Evolutionary conservation across 2,888 invertebrate genomes (phyloP).

Genomic region (Idaea dimidiata): DNA sequence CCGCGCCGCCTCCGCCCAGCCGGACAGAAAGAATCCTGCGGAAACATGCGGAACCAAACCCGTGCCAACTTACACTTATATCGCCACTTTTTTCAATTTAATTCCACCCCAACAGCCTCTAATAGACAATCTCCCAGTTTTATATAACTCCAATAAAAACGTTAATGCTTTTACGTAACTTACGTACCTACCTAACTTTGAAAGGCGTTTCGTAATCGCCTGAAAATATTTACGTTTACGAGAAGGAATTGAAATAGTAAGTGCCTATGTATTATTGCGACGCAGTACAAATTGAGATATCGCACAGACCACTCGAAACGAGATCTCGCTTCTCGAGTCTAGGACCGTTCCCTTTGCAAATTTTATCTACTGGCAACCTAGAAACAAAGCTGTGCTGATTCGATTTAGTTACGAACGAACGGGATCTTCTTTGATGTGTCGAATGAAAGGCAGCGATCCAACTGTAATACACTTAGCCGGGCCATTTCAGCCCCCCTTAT

Average conservation of each 20-base stretch:
- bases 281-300: constrained; percentile 18
- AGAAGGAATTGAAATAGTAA: background rate
- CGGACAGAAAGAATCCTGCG: constrained; percentile 4
- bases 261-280: constrained; percentile 12
- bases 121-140: constrained; percentile 31
- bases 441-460: constrained; percentile 80
- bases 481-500: constrained; percentile 63
- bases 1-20: constrained; percentile 7
- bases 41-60: constrained; percentile 24
- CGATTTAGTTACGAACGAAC: constrained; percentile 73
- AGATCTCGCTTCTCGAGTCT: constrained; percentile 26
- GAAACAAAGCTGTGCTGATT: constrained; percentile 76
- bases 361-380: constrained; percentile 56
- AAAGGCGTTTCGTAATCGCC: background rate
- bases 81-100: constrained; percentile 31
- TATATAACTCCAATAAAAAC: constrained; percentile 14
- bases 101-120: constrained; percentile 33
- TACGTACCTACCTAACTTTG: background rate
- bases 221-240: background rate
- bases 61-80: constrained; percentile 32
- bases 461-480: constrained; percentile 78
- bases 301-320: constrained; percentile 11
- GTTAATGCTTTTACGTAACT: background rate
- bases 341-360: constrained; percentile 45
- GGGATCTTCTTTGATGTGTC: constrained; percentile 79